Evolutionary conservation across 2,888 invertebrate genomes (phyloP).

Genomic region (Lithophane ornitopus): DNA sequence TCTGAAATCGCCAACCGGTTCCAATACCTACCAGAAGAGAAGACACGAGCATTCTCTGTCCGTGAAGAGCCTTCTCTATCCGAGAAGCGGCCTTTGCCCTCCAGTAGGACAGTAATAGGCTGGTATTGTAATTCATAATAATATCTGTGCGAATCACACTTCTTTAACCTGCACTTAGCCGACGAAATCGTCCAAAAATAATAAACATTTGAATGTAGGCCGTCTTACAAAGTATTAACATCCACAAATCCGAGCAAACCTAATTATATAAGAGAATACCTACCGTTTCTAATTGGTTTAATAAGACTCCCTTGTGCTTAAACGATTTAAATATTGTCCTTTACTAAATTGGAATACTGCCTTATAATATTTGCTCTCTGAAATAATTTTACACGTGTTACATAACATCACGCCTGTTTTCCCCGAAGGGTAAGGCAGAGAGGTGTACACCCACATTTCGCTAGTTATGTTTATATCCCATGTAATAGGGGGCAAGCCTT

Average conservation of each 20-base stretch:
- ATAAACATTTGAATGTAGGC: slow-evolving; percentile 29
- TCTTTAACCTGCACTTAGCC: background rate
- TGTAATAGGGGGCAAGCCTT: too few species aligned
- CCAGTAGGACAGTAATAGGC: background rate
- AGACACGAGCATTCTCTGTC: background rate
- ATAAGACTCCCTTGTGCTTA: slow-evolving; percentile 35
- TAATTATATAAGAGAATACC: slow-evolving; percentile 45
- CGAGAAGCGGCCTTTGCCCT: background rate
- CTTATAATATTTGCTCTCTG: slow-evolving; percentile 26
- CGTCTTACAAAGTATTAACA: slow-evolving; percentile 23
- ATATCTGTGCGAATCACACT: background rate
- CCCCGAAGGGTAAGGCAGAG: background rate
- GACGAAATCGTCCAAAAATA: slow-evolving; percentile 1
- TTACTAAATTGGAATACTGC: slow-evolving; percentile 32
- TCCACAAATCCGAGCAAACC: slow-evolving; percentile 49
- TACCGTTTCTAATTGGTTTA: slow-evolving; percentile 45
- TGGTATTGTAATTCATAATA: background rate
- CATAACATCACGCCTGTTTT: too few species aligned
- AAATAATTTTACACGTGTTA: slow-evolving; percentile 19
- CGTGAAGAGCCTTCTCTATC: background rate
- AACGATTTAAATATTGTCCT: slow-evolving; percentile 54
- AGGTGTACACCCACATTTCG: background rate
- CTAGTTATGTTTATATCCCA: too few species aligned
- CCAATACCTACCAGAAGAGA: too few species aligned
- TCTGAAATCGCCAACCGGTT: too few species aligned